These are phyloP conservation scores for Myxocyprinus asiaticus DNA, from an alignment of 2,113 vertebrate genomes.

Conservation along the genomic window DNA sequence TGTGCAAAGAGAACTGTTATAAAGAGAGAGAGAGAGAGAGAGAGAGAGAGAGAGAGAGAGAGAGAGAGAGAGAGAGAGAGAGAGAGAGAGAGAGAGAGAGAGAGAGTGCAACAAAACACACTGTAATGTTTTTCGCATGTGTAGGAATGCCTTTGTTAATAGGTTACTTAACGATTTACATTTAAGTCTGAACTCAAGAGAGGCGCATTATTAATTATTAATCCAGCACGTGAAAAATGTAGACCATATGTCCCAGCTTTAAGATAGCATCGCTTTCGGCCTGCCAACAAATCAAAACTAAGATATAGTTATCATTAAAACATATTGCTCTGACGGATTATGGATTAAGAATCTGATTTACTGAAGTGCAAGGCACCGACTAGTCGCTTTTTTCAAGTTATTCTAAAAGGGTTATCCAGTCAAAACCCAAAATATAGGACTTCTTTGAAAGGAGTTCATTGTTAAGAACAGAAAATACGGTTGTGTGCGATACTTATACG, in stretches of 20 bases:
- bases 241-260: not conserved
- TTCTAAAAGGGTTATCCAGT: not conserved
- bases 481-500: constrained; percentile 1
- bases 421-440: not conserved
- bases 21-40: too few species aligned
- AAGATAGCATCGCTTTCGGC: not conserved
- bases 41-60: too few species aligned
- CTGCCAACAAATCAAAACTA: not conserved
- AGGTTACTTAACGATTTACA: constrained; percentile 16
- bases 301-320: not conserved
- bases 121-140: constrained; percentile 22
- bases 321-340: not conserved
- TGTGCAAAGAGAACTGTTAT: constrained; percentile 63
- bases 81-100: not conserved
- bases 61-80: too few species aligned
- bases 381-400: not conserved
- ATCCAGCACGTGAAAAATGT: not conserved
- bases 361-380: not conserved
- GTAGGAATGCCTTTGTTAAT: constrained; percentile 9
- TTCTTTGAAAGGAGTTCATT: constrained; percentile 24
- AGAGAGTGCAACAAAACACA: constrained; percentile 11
- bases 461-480: constrained; percentile 16
- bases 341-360: not conserved
- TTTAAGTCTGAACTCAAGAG: too few species aligned
- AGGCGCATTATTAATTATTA: not conserved